Conservation (phyloP, 1,140 invertebrate species). For the Cheumatopsyche charites region DNA sequence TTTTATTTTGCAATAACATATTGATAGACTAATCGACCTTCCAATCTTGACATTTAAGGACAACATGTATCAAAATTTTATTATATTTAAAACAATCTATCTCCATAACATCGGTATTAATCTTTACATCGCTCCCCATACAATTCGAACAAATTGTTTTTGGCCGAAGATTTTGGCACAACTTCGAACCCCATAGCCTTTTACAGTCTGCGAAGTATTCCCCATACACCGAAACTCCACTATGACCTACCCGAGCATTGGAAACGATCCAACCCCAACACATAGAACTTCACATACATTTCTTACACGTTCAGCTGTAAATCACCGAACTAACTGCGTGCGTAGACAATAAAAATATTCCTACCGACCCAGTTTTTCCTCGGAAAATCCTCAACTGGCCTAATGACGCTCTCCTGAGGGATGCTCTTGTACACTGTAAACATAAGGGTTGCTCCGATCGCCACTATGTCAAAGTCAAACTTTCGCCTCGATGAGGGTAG, state of each 20-base stretch:
- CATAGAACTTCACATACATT: background rate
- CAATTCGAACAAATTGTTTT: too few relatives aligned
- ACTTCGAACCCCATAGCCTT: background rate
- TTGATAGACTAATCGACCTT: too few relatives aligned
- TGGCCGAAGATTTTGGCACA: too few relatives aligned
- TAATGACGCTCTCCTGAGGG: background rate
- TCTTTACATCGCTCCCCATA: too few relatives aligned
- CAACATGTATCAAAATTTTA: too few relatives aligned
- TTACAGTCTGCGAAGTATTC: background rate
- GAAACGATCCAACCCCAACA: background rate
- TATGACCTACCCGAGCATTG: slow-evolving; percentile 15
- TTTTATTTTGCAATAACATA: too few relatives aligned
- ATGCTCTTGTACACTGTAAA: background rate
- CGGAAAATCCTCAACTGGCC: background rate
- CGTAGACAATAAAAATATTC: slow-evolving; percentile 20
- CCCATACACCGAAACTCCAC: background rate
- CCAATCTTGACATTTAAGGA: too few relatives aligned
- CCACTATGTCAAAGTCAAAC: too few relatives aligned
- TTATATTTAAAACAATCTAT: too few relatives aligned
- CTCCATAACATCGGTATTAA: too few relatives aligned
- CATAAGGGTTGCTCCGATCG: background rate
- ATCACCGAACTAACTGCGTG: slow-evolving; percentile 12
- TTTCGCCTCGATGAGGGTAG: too few relatives aligned
- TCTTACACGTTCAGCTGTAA: background rate
- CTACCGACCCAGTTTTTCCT: background rate